Evolutionary conservation across 92 coral and sea anemone species (phyloP).

Genomic region (Heliopora coerulea): DNA sequence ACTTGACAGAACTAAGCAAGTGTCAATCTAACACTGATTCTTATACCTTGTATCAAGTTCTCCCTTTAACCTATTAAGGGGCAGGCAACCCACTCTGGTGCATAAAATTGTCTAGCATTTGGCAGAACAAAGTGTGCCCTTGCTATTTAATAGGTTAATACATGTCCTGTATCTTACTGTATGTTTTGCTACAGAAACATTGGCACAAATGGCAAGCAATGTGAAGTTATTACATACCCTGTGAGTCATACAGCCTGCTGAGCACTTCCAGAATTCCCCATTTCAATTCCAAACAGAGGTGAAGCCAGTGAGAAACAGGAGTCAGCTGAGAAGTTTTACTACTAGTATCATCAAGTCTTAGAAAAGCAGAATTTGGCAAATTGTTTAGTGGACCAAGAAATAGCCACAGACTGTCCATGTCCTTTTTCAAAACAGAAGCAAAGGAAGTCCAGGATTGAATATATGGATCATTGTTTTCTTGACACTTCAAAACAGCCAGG

Average conservation of each 20-base stretch:
- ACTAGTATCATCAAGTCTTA: slow-evolving; percentile 53
- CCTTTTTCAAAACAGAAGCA: slow-evolving; percentile 56
- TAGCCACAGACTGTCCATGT: slow-evolving; percentile 61
- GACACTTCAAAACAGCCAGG: background rate
- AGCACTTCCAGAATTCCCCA: slow-evolving; percentile 74
- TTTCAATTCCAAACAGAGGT: slow-evolving; percentile 77
- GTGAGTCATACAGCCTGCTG: slow-evolving; percentile 54
- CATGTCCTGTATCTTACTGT: no score
- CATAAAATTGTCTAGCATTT: no score
- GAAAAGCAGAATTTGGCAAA: slow-evolving; percentile 60
- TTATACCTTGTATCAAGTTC: no score
- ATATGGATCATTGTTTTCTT: slow-evolving; percentile 37
- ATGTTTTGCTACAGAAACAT: no score
- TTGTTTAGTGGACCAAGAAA: slow-evolving; percentile 73
- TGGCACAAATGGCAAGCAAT: no score
- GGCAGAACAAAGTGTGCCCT: no score
- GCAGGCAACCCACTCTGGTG: no score
- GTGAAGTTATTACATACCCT: no score
- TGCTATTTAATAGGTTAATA: no score
- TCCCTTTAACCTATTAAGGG: no score
- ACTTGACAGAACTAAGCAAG: no score
- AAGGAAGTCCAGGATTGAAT: slow-evolving; percentile 46
- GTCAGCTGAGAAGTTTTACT: slow-evolving; percentile 48
- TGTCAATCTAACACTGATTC: no score
- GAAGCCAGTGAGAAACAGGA: slow-evolving; percentile 72